Conservation (phyloP, 2,113 vertebrate species). For the Anolis sagrei region DNA sequence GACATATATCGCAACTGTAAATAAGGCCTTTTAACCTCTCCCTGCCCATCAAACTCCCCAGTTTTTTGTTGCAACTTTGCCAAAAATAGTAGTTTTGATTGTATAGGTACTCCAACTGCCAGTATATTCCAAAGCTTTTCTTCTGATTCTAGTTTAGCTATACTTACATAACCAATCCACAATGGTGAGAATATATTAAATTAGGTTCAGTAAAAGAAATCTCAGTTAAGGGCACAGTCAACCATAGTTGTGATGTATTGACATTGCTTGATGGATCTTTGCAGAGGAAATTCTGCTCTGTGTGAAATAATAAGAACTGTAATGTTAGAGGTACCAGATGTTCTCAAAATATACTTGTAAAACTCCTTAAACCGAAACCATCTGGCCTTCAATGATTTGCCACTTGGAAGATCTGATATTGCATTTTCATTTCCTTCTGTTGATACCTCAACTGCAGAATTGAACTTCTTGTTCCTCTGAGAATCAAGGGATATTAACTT, state of each 20-base stretch:
- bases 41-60: background rate
- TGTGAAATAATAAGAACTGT: constrained; percentile 50
- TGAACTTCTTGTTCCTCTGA: constrained; percentile 39
- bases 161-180: background rate
- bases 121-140: background rate
- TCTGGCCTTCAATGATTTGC: constrained; percentile 51
- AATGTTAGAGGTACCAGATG: constrained; percentile 65
- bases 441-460: constrained; percentile 18
- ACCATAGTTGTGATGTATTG: constrained; percentile 17
- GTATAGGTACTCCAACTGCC: background rate
- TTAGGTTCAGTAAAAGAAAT: background rate
- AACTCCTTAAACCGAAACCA: constrained; percentile 54
- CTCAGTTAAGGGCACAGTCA: background rate
- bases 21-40: background rate
- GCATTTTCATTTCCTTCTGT: constrained; percentile 51
- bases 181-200: background rate
- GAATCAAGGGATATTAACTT: constrained; percentile 29
- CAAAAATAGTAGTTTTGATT: background rate
- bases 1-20: background rate
- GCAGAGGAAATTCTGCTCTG: background rate
- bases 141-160: background rate
- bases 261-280: background rate
- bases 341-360: constrained; percentile 60
- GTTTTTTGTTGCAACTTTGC: background rate
- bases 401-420: constrained; percentile 54